These are phyloP conservation scores for Falco peregrinus DNA, from an alignment of 2,797 vertebrate species.

Conservation along the genomic window DNA sequence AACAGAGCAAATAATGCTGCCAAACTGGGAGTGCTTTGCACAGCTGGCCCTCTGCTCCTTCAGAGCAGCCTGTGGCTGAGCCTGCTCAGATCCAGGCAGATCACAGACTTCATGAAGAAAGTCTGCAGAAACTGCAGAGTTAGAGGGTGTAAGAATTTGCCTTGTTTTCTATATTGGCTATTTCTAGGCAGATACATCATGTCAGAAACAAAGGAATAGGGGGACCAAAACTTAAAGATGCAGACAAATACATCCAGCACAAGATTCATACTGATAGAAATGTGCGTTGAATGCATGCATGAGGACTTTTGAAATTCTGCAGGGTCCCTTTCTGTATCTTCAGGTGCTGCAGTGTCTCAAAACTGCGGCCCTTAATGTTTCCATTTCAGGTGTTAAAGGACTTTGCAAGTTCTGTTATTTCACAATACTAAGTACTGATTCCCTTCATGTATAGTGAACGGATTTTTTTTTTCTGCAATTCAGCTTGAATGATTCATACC, in stretches of 20 bases:
- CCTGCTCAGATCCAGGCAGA: not conserved
- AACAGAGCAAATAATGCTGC: not conserved
- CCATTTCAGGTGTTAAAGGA: not conserved
- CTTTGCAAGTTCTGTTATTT: not conserved
- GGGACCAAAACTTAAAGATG: not conserved
- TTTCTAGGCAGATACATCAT: not conserved
- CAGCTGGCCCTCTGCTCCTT: not conserved
- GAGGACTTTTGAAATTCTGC: not conserved
- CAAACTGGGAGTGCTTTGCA: accelerated
- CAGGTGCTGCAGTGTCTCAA: not conserved
- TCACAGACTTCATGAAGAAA: not conserved
- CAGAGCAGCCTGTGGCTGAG: not conserved
- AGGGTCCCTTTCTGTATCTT: not conserved
- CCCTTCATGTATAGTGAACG: not conserved
- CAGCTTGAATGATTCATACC: not conserved
- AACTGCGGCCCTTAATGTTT: not conserved
- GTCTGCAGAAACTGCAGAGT: not conserved
- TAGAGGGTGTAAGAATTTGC: not conserved
- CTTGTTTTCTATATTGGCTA: not conserved
- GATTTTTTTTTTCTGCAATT: not conserved
- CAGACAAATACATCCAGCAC: not conserved
- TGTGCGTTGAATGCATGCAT: accelerated
- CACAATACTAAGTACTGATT: not conserved
- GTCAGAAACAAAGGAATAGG: not conserved
- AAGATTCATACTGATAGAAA: not conserved